phyloP scores from a whole-genome alignment of 2,113 vertebrate species.

The Taxidea taxus region DNA sequence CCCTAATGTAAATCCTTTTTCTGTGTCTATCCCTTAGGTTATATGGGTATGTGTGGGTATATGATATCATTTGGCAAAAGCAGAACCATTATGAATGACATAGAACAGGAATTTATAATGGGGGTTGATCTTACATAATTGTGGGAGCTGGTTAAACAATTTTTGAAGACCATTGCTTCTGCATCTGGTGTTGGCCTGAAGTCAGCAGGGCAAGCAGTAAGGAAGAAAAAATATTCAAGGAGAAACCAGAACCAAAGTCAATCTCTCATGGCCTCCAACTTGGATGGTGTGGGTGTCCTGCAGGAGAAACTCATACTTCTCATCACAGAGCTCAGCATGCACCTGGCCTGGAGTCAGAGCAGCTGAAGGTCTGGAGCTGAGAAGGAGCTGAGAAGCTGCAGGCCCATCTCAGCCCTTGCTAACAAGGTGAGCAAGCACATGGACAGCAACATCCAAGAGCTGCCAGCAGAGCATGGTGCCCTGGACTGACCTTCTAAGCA shows the following conservation, averaged over 20 bases:
- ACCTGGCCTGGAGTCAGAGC: neutral
- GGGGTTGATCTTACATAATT: neutral
- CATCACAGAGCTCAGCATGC: neutral
- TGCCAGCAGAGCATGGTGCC: neutral
- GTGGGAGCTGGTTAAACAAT: neutral
- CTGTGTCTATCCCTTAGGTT: neutral
- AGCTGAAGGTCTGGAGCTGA: neutral
- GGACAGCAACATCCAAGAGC: fast-evolving
- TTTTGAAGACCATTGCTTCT: neutral
- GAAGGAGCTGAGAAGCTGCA: neutral
- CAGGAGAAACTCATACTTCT: neutral
- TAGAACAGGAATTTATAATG: neutral
- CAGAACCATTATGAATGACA: neutral
- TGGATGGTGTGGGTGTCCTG: neutral
- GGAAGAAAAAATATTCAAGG: neutral
- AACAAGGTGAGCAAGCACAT: neutral
- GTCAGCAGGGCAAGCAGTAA: neutral
- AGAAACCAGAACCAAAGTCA: neutral
- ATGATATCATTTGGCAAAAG: neutral
- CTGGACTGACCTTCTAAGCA: neutral
- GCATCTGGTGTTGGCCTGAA: neutral
- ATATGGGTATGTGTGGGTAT: neutral
- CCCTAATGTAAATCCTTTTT: neutral
- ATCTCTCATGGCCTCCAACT: neutral
- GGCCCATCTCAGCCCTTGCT: neutral